Evolutionary conservation across 2,113 vertebrate genomes (phyloP).

Genomic region (Cathartes aura): DNA sequence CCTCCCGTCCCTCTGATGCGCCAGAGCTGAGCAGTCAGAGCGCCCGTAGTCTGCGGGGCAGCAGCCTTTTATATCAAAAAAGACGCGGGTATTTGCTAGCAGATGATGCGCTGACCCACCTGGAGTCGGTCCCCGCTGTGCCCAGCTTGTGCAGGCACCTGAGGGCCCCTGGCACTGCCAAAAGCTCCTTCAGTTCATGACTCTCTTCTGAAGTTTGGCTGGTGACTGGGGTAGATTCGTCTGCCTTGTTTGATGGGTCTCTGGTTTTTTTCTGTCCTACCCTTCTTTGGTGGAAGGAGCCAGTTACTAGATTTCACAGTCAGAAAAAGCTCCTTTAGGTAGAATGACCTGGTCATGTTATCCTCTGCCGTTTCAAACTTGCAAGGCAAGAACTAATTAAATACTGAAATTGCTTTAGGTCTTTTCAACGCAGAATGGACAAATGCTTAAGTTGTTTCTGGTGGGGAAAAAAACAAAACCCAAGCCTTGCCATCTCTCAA

Average conservation of each 20-base stretch:
- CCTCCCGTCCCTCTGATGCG: fast-evolving
- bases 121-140: no score
- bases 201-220: not conserved
- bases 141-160: not conserved
- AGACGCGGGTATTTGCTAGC: fast-evolving
- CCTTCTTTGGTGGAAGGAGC: not conserved
- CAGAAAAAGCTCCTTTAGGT: not conserved
- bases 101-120: not conserved
- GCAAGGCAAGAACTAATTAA: not conserved
- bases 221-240: not conserved
- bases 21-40: fast-evolving
- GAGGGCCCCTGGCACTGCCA: fast-evolving
- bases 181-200: not conserved
- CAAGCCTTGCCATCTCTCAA: not conserved
- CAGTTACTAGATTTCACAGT: not conserved
- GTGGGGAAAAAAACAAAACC: not conserved
- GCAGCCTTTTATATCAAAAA: not conserved
- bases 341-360: fast-evolving
- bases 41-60: fast-evolving
- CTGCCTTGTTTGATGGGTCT: not conserved
- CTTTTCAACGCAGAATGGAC: not conserved
- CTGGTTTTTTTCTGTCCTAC: not conserved
- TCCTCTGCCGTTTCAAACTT: not conserved
- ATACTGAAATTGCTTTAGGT: not conserved
- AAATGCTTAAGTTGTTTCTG: not conserved